Evolutionary conservation across 2,113 vertebrate species (phyloP).

Genomic region (Dryoscopus gambensis): DNA sequence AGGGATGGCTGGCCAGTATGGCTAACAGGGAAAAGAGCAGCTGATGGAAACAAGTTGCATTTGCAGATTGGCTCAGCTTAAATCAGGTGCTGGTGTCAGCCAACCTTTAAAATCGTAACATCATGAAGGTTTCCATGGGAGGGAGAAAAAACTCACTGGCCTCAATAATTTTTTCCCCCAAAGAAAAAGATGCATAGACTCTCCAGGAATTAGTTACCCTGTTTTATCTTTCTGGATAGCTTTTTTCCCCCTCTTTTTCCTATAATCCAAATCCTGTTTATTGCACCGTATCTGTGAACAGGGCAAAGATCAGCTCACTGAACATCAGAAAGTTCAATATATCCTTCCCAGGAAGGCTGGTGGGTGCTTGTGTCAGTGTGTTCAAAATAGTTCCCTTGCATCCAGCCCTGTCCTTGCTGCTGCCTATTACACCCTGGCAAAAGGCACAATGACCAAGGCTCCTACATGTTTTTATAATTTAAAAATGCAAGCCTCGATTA

Average conservation of each 20-base stretch:
- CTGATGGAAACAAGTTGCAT: not conserved
- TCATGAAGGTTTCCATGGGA: not conserved
- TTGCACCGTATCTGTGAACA: not conserved
- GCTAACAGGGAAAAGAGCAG: not conserved
- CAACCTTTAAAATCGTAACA: not conserved
- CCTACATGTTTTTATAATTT: not conserved
- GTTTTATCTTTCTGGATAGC: not conserved
- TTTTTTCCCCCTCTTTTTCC: not conserved
- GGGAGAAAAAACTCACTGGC: not conserved
- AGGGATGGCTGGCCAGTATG: not conserved
- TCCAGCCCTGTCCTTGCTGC: not conserved
- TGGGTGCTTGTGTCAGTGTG: not conserved
- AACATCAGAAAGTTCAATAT: not conserved
- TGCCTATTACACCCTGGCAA: not conserved
- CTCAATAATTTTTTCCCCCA: not conserved
- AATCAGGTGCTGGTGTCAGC: not conserved
- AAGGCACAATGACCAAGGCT: slow-evolving; percentile 23
- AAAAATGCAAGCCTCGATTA: not conserved
- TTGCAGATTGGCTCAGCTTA: not conserved
- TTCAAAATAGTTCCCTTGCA: not conserved
- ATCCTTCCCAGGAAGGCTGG: not conserved
- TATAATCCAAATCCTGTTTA: not conserved
- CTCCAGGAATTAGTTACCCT: not conserved
- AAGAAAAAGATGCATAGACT: not conserved
- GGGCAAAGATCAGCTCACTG: not conserved